Conservation (phyloP, 2,797 vertebrate species). For the Macropus fuliginosus region DNA sequence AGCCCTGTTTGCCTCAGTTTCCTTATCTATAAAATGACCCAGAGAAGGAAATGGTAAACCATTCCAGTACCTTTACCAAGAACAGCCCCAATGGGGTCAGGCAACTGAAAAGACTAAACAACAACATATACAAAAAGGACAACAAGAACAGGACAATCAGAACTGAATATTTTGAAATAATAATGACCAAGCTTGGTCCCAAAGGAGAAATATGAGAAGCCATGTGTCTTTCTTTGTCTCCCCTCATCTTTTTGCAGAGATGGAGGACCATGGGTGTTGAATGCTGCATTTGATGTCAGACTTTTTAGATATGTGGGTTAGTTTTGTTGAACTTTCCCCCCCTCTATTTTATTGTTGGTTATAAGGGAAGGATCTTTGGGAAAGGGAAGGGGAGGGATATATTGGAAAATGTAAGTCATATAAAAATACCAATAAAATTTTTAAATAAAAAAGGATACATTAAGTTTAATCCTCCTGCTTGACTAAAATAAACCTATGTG, state of each 20-base stretch:
- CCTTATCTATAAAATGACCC: not conserved
- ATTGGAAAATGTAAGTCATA: not conserved
- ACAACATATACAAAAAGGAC: not conserved
- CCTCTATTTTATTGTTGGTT: not conserved
- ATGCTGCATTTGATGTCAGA: not conserved
- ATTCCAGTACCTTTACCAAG: not conserved
- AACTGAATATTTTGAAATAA: too few species aligned
- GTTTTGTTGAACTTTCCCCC: not conserved
- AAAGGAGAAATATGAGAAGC: not conserved
- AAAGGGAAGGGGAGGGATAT: not conserved
- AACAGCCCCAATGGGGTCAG: not conserved
- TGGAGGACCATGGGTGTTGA: not conserved
- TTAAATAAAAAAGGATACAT: not conserved
- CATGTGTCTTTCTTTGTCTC: not conserved
- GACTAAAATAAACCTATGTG: slow-evolving; percentile 14
- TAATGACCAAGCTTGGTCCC: not conserved
- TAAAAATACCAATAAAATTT: not conserved
- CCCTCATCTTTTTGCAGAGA: not conserved
- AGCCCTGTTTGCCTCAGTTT: not conserved
- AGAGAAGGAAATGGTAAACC: not conserved
- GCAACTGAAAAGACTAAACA: not conserved
- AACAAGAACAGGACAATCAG: too few species aligned
- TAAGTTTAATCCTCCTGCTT: not conserved
- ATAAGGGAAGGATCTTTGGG: not conserved
- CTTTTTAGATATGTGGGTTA: not conserved